These are phyloP conservation scores for Melanotaenia duboulayi DNA, from an alignment of 2,113 vertebrate genomes.

Conservation along the genomic window DNA sequence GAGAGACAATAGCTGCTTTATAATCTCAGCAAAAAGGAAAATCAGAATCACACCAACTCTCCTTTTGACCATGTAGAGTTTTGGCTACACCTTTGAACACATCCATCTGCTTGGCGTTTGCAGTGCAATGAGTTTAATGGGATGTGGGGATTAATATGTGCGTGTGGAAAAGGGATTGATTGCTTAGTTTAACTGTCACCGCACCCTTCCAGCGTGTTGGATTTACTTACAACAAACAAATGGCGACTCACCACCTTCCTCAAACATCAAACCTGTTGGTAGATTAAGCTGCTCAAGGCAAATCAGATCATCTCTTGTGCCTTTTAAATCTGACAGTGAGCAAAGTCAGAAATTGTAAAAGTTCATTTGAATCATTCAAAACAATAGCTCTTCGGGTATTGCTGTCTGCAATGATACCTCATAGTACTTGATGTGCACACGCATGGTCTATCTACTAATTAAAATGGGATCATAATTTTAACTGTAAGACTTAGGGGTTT, in stretches of 20 bases:
- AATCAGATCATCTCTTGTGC: slow-evolving; percentile 72
- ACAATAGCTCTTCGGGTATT: neutral
- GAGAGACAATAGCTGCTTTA: slow-evolving; percentile 10
- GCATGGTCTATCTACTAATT: neutral
- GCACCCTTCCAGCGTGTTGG: slow-evolving; percentile 68
- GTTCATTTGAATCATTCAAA: too few relatives aligned
- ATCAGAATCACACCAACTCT: slow-evolving; percentile 66
- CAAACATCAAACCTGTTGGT: slow-evolving; percentile 79
- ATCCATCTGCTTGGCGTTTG: slow-evolving; percentile 1
- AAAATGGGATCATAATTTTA: neutral
- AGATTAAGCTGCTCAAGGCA: slow-evolving; percentile 72
- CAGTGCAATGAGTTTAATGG: slow-evolving; percentile 28
- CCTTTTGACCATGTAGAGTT: slow-evolving; percentile 2
- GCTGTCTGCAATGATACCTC: too few relatives aligned
- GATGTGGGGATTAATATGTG: slow-evolving; percentile 57
- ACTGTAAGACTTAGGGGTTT: too few relatives aligned
- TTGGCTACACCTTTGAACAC: slow-evolving; percentile 13
- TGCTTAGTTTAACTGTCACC: slow-evolving; percentile 70
- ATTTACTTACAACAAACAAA: slow-evolving; percentile 81
- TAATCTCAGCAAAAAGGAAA: slow-evolving; percentile 57
- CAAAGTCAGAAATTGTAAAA: neutral
- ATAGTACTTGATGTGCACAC: too few relatives aligned
- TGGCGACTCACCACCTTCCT: slow-evolving; percentile 69
- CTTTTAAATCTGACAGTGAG: slow-evolving; percentile 66
- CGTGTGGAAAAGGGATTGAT: slow-evolving; percentile 62